These are phyloP conservation scores for Machimus rusticus DNA, from an alignment of 2,888 invertebrate species.

Conservation along the genomic window DNA sequence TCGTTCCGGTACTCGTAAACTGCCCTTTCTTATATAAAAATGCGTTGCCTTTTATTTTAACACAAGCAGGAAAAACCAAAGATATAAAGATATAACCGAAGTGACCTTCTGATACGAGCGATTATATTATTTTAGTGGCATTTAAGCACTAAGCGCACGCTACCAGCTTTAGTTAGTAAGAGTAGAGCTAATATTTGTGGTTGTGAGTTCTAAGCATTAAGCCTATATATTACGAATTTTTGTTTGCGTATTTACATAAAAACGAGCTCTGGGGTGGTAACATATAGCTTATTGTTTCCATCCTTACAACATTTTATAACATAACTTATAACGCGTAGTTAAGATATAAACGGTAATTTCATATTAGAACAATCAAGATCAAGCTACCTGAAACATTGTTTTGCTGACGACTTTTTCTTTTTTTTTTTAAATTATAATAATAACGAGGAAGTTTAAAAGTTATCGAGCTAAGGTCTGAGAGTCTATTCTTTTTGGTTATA, in stretches of 20 bases:
- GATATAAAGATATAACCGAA: conserved; percentile 12
- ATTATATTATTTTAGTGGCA: neutral
- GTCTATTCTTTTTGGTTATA: neutral
- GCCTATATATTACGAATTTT: neutral
- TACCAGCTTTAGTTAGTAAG: neutral
- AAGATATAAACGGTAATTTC: neutral
- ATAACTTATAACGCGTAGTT: neutral
- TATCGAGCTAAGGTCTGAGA: neutral
- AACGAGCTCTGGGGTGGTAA: neutral
- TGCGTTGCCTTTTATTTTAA: neutral
- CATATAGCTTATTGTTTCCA: neutral
- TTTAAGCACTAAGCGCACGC: neutral
- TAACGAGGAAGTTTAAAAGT: neutral
- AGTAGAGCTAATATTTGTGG: neutral
- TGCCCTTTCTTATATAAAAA: neutral
- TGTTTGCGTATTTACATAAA: neutral
- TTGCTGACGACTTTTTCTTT: neutral
- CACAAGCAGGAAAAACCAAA: conserved; percentile 5
- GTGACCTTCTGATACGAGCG: conserved; percentile 3
- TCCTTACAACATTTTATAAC: neutral
- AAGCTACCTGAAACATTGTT: neutral
- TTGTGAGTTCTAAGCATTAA: neutral
- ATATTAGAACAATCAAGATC: neutral
- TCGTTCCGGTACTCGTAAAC: conserved; percentile 52
- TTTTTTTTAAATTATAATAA: neutral